Percentiles rank a stretch among this genome's conserved stretches.
Evolutionary conservation across 2,113 vertebrate species (phyloP).

Genomic region (Ailurus styani): DNA sequence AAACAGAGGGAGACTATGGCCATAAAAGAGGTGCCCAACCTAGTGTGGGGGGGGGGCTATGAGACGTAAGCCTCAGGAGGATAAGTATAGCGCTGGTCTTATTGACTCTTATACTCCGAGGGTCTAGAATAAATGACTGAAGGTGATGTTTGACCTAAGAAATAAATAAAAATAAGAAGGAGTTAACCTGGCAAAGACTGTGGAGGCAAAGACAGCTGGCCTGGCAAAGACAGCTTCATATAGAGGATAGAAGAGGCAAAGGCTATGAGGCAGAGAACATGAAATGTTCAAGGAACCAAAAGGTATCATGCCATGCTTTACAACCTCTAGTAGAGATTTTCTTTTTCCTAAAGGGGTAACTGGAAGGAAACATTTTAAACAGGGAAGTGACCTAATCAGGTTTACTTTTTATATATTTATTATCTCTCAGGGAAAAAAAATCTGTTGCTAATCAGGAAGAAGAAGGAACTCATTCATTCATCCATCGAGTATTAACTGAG

Average conservation of each 20-base stretch:
- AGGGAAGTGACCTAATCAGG: background rate
- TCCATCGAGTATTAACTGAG: background rate
- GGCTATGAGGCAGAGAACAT: background rate
- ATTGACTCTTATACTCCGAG: background rate
- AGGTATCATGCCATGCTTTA: background rate
- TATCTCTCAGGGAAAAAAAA: background rate
- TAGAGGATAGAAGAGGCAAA: background rate
- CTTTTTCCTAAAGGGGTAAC: background rate
- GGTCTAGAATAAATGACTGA: background rate
- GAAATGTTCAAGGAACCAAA: background rate
- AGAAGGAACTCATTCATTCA: background rate
- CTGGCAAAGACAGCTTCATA: background rate
- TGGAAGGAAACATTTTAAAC: background rate
- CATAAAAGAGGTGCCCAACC: background rate
- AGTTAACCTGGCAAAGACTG: background rate
- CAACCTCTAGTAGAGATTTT: background rate
- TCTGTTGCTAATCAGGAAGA: background rate
- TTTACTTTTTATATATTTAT: constrained; percentile 23
- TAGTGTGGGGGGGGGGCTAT: too few species aligned
- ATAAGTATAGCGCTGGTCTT: background rate
- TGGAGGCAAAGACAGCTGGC: background rate
- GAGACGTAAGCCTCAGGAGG: background rate
- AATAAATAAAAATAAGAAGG: background rate
- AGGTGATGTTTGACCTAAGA: background rate
- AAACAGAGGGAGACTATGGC: background rate